phyloP scores from a whole-genome alignment of 2,113 vertebrate species.

The Buteo buteo region DNA sequence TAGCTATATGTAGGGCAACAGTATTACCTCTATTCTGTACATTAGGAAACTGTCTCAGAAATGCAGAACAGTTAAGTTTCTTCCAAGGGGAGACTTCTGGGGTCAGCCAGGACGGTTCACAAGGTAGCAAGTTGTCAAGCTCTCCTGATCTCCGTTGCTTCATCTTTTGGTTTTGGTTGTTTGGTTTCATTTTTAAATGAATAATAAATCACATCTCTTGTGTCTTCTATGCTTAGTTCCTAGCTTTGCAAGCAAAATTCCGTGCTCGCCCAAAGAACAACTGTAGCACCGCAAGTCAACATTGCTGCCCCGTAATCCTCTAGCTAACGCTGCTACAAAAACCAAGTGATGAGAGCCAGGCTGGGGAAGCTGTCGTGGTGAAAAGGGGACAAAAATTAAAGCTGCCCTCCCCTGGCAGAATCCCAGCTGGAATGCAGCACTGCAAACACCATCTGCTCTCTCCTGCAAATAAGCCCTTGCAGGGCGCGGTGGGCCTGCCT shows the following conservation, averaged over 20 bases:
- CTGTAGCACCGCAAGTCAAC: background rate
- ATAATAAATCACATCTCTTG: background rate
- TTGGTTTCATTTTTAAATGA: background rate
- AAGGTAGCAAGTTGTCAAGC: background rate
- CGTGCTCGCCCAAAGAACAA: background rate
- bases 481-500: background rate
- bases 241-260: background rate
- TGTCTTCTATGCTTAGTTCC: background rate
- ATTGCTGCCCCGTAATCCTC: background rate
- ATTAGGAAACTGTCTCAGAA: background rate
- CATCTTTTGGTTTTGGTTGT: background rate
- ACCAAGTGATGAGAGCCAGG: background rate
- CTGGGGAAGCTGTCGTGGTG: background rate
- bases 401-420: conserved; percentile 33
- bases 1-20: background rate
- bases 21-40: background rate
- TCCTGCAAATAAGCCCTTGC: background rate
- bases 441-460: conserved; percentile 45
- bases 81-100: background rate
- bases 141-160: background rate
- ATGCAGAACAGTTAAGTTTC: background rate
- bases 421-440: conserved; percentile 22
- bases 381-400: conserved; percentile 37
- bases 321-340: background rate
- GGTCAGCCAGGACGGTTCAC: background rate